These are phyloP conservation scores for Phalacrocorax pelagicus DNA, from an alignment of 2,113 vertebrate genomes.

Conservation along the genomic window DNA sequence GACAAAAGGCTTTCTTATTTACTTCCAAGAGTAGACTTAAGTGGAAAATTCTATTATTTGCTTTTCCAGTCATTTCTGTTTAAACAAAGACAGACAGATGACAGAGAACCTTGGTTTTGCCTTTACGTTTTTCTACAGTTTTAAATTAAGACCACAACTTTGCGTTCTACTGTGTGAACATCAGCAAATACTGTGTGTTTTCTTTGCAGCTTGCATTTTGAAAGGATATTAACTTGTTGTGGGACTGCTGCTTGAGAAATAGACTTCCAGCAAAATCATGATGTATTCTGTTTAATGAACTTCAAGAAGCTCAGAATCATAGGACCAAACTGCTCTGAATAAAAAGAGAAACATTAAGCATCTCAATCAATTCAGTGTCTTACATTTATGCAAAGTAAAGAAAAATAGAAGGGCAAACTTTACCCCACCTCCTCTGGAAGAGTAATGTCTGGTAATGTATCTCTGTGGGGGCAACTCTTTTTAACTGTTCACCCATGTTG, in stretches of 20 bases:
- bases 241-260: neutral
- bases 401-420: neutral
- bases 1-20: neutral
- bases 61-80: neutral
- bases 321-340: neutral
- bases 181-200: neutral
- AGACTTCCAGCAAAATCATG: conserved; percentile 9
- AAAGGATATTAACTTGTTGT: neutral
- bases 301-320: neutral
- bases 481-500: neutral
- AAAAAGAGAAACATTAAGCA: neutral
- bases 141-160: neutral
- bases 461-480: neutral
- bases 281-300: conserved; percentile 35
- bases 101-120: neutral
- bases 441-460: neutral
- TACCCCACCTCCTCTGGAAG: neutral
- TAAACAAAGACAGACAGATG: neutral
- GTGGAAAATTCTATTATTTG: neutral
- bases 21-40: neutral
- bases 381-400: neutral
- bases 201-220: neutral
- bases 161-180: neutral
- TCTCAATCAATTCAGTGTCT: neutral
- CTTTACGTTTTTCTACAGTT: neutral